phyloP scores from a whole-genome alignment of 2,888 invertebrate species.

The Cryptus viduatorius region DNA sequence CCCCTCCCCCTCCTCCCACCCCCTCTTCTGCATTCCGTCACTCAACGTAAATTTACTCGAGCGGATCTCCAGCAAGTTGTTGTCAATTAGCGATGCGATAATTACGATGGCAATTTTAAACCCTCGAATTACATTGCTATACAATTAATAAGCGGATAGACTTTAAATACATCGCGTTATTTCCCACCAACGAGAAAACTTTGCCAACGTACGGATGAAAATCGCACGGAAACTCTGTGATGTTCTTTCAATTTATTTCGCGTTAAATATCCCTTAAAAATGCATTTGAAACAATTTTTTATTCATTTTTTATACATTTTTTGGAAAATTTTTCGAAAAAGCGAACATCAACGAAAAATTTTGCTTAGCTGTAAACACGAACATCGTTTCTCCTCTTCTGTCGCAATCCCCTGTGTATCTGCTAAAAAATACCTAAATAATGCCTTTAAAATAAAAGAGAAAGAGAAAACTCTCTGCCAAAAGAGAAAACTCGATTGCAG shows the following conservation, averaged over 20 bases:
- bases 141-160: constrained; percentile 24
- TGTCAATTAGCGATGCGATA: constrained; percentile 42
- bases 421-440: too few species aligned
- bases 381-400: not conserved
- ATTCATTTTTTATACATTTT: not conserved
- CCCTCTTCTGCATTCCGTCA: not conserved
- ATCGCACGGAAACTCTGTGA: not conserved
- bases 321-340: not conserved
- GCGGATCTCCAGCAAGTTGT: constrained; percentile 46
- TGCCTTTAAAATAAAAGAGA: too few species aligned
- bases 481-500: too few species aligned
- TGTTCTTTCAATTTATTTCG: not conserved
- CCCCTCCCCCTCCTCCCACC: too few species aligned
- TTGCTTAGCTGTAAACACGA: too few species aligned
- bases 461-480: too few species aligned
- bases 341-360: not conserved
- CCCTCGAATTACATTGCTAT: constrained; percentile 24
- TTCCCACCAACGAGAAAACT: constrained; percentile 9
- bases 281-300: not conserved
- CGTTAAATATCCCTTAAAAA: not conserved
- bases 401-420: too few species aligned
- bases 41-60: constrained; percentile 29
- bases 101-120: constrained; percentile 46
- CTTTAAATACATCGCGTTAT: not conserved
- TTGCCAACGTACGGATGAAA: not conserved